phyloP scores from a whole-genome alignment of 2,113 vertebrate genomes.

The Siphamia tubifer region DNA sequence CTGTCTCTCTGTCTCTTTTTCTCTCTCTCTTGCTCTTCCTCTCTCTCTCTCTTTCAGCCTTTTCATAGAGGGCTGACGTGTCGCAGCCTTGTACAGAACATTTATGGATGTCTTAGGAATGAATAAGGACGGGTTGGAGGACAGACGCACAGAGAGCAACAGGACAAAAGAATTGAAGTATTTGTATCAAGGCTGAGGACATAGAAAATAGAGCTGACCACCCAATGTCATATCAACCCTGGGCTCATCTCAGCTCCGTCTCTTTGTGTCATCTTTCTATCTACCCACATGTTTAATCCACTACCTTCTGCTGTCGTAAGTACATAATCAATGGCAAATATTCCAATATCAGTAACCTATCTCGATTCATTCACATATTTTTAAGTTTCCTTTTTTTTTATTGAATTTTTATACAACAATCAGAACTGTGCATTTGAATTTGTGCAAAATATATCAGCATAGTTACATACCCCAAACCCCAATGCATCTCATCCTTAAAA shows the following conservation, averaged over 20 bases:
- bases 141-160: neutral
- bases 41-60: neutral
- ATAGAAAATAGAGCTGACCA: neutral
- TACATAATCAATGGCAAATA: neutral
- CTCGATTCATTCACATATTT: too few relatives aligned
- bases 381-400: too few relatives aligned
- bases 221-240: neutral
- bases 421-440: too few relatives aligned
- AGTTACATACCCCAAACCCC: too few relatives aligned
- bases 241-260: neutral
- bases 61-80: slow-evolving; percentile 1
- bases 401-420: too few relatives aligned
- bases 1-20: too few relatives aligned
- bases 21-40: too few relatives aligned
- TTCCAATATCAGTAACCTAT: too few relatives aligned
- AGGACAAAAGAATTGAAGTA: slow-evolving; percentile 7
- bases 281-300: too few relatives aligned
- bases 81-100: neutral
- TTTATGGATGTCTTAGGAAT: neutral
- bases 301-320: neutral
- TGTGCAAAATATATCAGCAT: too few relatives aligned
- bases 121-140: slow-evolving; percentile 13
- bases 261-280: too few relatives aligned
- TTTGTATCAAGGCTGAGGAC: slow-evolving; percentile 31
- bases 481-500: too few relatives aligned